Percentiles rank a stretch among this genome's conserved stretches.
Evolutionary conservation across 1,140 invertebrate species (phyloP).

Genomic region (Drosophila saltans): DNA sequence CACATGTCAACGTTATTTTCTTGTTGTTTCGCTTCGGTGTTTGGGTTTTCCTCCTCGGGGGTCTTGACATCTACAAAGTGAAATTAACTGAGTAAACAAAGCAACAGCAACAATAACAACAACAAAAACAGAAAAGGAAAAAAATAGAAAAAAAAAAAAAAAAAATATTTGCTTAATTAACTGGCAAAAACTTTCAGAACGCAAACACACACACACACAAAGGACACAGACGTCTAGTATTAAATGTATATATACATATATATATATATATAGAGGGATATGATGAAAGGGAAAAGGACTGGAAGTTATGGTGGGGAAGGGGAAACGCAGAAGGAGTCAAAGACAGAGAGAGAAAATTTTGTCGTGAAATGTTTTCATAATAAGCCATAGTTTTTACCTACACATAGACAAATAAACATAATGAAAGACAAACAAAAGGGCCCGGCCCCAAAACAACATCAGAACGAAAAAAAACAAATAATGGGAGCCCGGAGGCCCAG

Average conservation of each 20-base stretch:
- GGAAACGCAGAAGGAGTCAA: constrained; percentile 8
- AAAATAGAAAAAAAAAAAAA: constrained; percentile 68
- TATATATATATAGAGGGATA: background rate
- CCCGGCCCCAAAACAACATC: constrained; percentile 6
- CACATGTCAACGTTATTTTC: constrained; percentile 19
- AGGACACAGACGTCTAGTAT: constrained; percentile 28
- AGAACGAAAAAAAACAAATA: too few relatives aligned
- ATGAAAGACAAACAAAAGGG: constrained; percentile 26
- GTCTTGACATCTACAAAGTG: constrained; percentile 20
- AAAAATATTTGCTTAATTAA: constrained; percentile 80
- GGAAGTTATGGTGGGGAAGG: background rate
- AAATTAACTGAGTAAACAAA: constrained; percentile 40
- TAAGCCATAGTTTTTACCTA: constrained; percentile 56
- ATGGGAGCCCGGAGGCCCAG: too few relatives aligned
- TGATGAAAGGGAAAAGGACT: constrained; percentile 23
- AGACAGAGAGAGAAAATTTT: constrained; percentile 14
- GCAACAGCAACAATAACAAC: constrained; percentile 17
- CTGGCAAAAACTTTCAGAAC: constrained; percentile 69
- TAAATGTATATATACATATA: background rate
- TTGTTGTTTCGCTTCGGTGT: background rate
- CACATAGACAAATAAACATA: constrained; percentile 39
- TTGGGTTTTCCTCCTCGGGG: constrained; percentile 15
- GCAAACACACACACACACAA: constrained; percentile 11
- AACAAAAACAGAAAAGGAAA: constrained; percentile 60
- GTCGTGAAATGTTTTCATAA: constrained; percentile 63